phyloP scores from a whole-genome alignment of 2,888 invertebrate genomes.

The Aricia artaxerxes region DNA sequence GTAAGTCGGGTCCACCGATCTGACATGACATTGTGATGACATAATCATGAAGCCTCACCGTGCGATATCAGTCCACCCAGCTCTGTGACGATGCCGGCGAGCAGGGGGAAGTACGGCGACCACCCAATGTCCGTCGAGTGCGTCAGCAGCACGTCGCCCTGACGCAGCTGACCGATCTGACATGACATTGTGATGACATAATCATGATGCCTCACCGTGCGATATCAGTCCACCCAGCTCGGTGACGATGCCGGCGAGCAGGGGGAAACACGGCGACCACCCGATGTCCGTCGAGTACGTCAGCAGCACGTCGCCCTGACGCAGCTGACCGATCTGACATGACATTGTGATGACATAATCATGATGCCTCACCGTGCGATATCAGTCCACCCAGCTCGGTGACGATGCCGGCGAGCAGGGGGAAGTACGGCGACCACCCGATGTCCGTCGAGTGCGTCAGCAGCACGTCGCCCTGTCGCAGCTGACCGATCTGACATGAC shows the following conservation, averaged over 20 bases:
- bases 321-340: constrained; percentile 65
- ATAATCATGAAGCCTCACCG: constrained; percentile 67
- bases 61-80: constrained; percentile 91
- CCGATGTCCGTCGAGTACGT: constrained; percentile 90
- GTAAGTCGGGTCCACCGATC: too few relatives aligned
- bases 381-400: constrained; percentile 91
- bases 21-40: too few relatives aligned
- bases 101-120: constrained; percentile 91
- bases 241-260: constrained; percentile 72
- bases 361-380: constrained; percentile 83
- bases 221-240: constrained; percentile 58
- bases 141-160: constrained; percentile 88
- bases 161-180: constrained; percentile 70
- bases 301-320: constrained; percentile 86
- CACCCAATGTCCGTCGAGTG: constrained; percentile 90
- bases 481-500: constrained; percentile 59
- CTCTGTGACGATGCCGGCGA: constrained; percentile 89
- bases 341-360: background rate
- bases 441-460: constrained; percentile 90
- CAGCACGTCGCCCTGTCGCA: constrained; percentile 85
- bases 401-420: constrained; percentile 87
- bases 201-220: constrained; percentile 59
- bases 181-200: background rate
- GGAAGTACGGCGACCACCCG: constrained; percentile 93
- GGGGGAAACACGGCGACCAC: constrained; percentile 83